Evolutionary conservation across 2,797 vertebrate genomes (phyloP), one percentile per base, ranked within the genome.

Genomic region (Melanotaenia boesemani): DNA sequence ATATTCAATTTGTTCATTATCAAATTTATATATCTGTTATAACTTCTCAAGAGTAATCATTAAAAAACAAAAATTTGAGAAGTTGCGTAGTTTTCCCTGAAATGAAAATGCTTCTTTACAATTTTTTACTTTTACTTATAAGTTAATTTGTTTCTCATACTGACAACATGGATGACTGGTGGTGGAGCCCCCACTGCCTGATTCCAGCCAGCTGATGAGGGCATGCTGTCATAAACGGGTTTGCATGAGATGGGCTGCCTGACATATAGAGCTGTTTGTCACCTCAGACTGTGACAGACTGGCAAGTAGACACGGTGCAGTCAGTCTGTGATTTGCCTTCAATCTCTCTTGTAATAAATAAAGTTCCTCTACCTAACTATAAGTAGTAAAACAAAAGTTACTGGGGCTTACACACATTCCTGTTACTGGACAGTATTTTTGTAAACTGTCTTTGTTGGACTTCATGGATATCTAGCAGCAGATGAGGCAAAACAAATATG

Each of bases 151-250:
- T 28, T n/a, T 44, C 9, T 37, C 16, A 13, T 26, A 37, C 6
- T 6, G 28, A 30, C 22, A 74, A 60, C 37, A 30, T 24, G 44
- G 3, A 63, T 20, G 28, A 4, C 24, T 52, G 3, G 4, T 12
- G 7, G 1, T 2, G 15, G 24, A 74, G 66, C 52, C 58, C 55
- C 5, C n/a, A 83, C 78, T 74, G 76, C 46, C 67, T 77, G 71
- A 71, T 77, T 55, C 12, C 7, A n/a, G 66, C 76, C 81, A 88
- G 81, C 77, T 84, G 84, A 86, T 61, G 74, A 78, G 61, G 84
- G 77, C 81, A 81, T 16, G 41, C 63, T 86, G 87, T 88, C 84
- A 81, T 63, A 84, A 81, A 72, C 80, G 82, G 77, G 70, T 61
- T 64, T 62, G 57, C 54, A 63, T 68, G 50, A 72, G 63, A 80